phyloP scores from a whole-genome alignment of 2,888 invertebrate species.

The Sphaerophoria taeniata region DNA sequence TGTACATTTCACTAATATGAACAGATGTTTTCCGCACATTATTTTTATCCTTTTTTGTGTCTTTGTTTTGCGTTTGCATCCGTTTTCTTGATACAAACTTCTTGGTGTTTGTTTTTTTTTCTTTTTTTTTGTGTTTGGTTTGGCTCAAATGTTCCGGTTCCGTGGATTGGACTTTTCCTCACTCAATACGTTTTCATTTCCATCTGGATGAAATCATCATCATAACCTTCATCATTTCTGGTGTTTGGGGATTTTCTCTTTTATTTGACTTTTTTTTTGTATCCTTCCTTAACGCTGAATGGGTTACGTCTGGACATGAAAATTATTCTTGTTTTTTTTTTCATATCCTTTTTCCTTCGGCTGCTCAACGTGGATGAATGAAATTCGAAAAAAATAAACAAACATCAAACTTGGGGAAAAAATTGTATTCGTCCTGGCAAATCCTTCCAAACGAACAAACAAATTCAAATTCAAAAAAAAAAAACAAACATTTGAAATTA shows the following conservation, averaged over 20 bases:
- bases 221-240: constrained; percentile 54
- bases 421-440: constrained; percentile 14
- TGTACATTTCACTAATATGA: constrained; percentile 66
- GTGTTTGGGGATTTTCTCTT: constrained; percentile 37
- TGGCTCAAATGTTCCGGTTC: constrained; percentile 33
- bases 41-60: constrained; percentile 44
- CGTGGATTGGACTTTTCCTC: constrained; percentile 37
- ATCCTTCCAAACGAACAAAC: background rate
- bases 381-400: constrained; percentile 58
- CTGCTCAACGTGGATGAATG: constrained; percentile 36
- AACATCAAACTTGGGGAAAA: constrained; percentile 60
- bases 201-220: constrained; percentile 64
- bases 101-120: constrained; percentile 34
- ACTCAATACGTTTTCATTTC: constrained; percentile 67
- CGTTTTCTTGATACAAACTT: background rate
- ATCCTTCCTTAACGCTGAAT: constrained; percentile 53
- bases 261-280: constrained; percentile 2
- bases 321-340: constrained; percentile 73
- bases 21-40: constrained; percentile 69
- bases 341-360: constrained; percentile 40
- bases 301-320: constrained; percentile 66
- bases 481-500: constrained; percentile 44
- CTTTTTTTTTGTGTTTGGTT: constrained; percentile 3
- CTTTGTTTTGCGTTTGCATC: background rate
- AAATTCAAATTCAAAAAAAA: background rate